Evolutionary conservation across 2,113 vertebrate genomes (phyloP).

Genomic region (Camelus bactrianus): DNA sequence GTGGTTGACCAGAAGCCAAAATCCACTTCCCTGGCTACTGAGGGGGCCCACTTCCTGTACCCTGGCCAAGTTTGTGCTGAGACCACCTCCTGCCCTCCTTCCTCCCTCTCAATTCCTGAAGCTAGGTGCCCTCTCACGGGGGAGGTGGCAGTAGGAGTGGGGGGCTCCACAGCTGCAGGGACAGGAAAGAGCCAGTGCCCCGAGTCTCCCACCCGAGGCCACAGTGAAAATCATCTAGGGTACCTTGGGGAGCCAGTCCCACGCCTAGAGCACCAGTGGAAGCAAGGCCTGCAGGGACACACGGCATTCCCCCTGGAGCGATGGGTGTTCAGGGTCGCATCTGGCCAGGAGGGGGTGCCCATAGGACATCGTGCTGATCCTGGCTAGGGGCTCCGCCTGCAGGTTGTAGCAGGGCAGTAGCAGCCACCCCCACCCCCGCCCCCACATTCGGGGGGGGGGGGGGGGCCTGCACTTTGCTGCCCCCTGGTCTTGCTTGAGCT

Average conservation of each 20-base stretch:
- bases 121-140: background rate
- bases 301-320: accelerated
- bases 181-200: background rate
- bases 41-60: background rate
- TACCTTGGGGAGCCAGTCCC: accelerated
- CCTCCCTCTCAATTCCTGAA: background rate
- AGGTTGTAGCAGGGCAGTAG: background rate
- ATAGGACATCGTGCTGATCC: accelerated
- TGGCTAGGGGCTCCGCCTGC: background rate
- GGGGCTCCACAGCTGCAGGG: background rate
- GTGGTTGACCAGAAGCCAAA: background rate
- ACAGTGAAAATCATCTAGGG: background rate
- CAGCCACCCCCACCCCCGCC: no score
- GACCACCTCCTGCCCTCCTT: background rate
- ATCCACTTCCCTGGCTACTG: background rate
- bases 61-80: background rate
- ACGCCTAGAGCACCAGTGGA: accelerated
- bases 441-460: no score
- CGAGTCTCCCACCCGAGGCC: background rate
- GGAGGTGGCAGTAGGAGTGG: background rate
- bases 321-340: background rate
- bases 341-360: background rate
- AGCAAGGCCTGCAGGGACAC: background rate
- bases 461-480: no score
- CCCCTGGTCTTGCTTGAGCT: background rate